phyloP scores from a whole-genome alignment of 2,113 vertebrate genomes.

The Dipodomys stephensi region DNA sequence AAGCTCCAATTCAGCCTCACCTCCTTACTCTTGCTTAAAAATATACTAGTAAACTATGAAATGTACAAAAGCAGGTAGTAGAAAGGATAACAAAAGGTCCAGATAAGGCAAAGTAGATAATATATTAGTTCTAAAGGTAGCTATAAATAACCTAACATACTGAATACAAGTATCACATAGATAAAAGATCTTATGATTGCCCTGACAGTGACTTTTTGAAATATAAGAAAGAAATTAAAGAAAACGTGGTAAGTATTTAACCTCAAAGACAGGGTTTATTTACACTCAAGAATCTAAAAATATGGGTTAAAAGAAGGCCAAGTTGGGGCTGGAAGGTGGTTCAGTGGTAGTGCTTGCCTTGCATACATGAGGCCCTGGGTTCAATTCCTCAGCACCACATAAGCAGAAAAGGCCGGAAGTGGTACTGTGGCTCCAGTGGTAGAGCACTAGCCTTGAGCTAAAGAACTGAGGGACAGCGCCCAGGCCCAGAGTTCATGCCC shows the following conservation, averaged over 20 bases:
- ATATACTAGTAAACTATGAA: slow-evolving; percentile 45
- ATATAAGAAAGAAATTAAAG: slow-evolving; percentile 62
- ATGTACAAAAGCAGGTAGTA: slow-evolving; percentile 21
- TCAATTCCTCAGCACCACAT: too few species aligned
- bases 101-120: slow-evolving; percentile 55
- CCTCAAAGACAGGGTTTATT: slow-evolving; percentile 63
- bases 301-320: slow-evolving; percentile 11
- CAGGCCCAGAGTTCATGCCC: too few species aligned
- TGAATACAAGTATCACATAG: slow-evolving; percentile 54
- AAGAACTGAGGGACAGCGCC: too few species aligned
- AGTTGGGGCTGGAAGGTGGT: neutral
- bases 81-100: slow-evolving; percentile 4
- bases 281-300: slow-evolving; percentile 61
- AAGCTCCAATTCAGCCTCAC: neutral
- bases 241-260: slow-evolving; percentile 63
- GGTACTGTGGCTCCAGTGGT: too few species aligned
- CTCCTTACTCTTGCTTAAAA: slow-evolving; percentile 42
- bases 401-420: too few species aligned
- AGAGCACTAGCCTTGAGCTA: too few species aligned
- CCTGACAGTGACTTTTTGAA: slow-evolving; percentile 61
- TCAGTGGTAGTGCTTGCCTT: too few species aligned
- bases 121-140: slow-evolving; percentile 57
- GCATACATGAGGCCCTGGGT: too few species aligned
- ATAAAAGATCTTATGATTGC: slow-evolving; percentile 58
- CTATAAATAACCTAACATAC: slow-evolving; percentile 74